Evolutionary conservation across 2,113 vertebrate genomes (phyloP), one percentile per base, ranked within the genome.

Genomic region (Brachirus orientalis): DNA sequence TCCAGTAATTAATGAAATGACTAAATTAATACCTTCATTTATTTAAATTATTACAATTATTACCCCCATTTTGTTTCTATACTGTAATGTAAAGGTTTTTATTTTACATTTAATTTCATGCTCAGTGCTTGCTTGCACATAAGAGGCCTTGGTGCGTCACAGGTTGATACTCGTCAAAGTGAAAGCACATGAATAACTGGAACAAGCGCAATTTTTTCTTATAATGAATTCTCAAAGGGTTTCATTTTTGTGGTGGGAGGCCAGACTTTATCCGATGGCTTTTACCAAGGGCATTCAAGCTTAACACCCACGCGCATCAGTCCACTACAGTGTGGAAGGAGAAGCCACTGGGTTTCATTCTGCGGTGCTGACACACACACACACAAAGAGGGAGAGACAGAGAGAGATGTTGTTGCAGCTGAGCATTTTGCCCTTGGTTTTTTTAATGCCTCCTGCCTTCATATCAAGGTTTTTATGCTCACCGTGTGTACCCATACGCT

Each of bases 241-340:
- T 79, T 72, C 57, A 37, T 35, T 65, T 78, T 56, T 75, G 46
- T 56, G 48, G 63, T 69, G 50, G 37, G 46, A 84, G 73, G 76
- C 33, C 62, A 73, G 79, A 71, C 77, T 79, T 70, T 59, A 70
- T 82, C 72, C 57, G 45, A 53, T 60, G 59, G 67, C 59, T 65
- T 61, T 75, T 73, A 77, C 53, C 71, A 74, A 74, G 82, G 74
- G 51, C 76, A 78, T 85, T 63, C 9, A 1, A 63, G 73, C 66
- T 74, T 9, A 41, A 85, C 85, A 77, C 88, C 82, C 84, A 90
- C 85, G 59, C 70, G 80, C 74, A 81, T 56, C 73, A 66, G 63
- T 66, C 72, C 83, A 82, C 64, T 72, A 57, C 45, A 64, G 57
- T 20, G 28, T 51, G 71, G 69, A 53, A 70, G 53, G 63, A 59